phyloP scores from a whole-genome alignment of 2,797 vertebrate species.

The Vespertilio murinus region DNA sequence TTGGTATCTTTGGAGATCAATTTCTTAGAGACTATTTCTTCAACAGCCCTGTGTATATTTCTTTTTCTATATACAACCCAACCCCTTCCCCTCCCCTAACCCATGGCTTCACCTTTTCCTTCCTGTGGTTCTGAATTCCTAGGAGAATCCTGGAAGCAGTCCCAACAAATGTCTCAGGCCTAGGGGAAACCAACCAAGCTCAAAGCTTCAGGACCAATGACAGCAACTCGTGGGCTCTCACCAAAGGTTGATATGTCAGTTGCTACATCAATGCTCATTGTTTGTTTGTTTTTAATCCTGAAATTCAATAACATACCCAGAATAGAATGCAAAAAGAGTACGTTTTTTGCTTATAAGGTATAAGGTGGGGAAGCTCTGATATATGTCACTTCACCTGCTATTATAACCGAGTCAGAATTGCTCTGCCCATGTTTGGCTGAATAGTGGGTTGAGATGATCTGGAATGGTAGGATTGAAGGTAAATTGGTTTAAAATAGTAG shows the following conservation, averaged over 20 bases:
- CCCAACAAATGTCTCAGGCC: not conserved
- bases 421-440: not conserved
- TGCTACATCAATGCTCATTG: not conserved
- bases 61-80: not conserved
- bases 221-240: not conserved
- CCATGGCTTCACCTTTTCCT: not conserved
- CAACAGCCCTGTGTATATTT: not conserved
- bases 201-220: not conserved
- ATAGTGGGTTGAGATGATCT: not conserved
- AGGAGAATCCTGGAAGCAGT: not conserved
- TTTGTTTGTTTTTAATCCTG: not conserved
- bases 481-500: slow-evolving; percentile 25
- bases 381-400: not conserved
- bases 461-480: not conserved
- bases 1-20: not conserved
- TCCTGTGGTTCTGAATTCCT: not conserved
- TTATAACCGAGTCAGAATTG: not conserved
- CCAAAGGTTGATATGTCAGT: not conserved
- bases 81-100: no score
- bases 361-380: not conserved
- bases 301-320: not conserved
- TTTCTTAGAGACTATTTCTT: not conserved
- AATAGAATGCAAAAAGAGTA: not conserved
- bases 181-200: not conserved
- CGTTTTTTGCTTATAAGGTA: not conserved